Evolutionary conservation across 2,797 vertebrate genomes (phyloP), one percentile per base, ranked within the genome.

Genomic region (Yasuhikotakia modesta): DNA sequence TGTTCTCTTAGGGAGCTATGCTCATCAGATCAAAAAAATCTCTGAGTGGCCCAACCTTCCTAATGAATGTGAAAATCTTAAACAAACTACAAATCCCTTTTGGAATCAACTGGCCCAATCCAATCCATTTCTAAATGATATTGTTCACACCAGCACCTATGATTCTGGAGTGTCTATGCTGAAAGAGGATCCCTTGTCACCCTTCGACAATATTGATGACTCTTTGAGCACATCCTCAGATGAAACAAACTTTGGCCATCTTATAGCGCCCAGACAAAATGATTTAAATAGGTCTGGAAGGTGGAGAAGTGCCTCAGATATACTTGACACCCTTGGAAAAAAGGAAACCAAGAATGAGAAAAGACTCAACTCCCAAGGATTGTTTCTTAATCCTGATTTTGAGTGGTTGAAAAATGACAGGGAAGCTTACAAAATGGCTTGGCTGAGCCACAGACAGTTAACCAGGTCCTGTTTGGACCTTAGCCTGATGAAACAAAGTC

Each of bases 401-500:
- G 92, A 94, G 55, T 94, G 95, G 93, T 88, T 98, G 69, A 96
- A 95, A 68, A 93, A 95, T 74, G 95, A 99, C 78, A 93, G 96
- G 5, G 96, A 98, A 79, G 98, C 97, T 75, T 98, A 98, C 85
- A 99, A 94, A 87, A 94, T 95, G 93, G 97, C 96, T 79, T 99
- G 98, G 98, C 81, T 99, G 85, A 98, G 94, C 88, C 96, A 97
- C 69, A 92, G 96, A 60, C 97, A 99, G 82, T 88, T 99, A 24
- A 95, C 96, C 0, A 91, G 96, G 4, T 99, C 98, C 22, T 99
- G 96, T 78, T 82, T 98, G 78, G 95, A 99, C 90, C 90, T 99
- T 73, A 95, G 95, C 71, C 83, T 93, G 58, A 95, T 96, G 83
- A 96, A 94, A 85, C 95, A 95, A 76, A 98, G 94, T 83, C 96